Evolutionary conservation across 2,888 invertebrate genomes (phyloP).

Genomic region (Tiliacea citrago): DNA sequence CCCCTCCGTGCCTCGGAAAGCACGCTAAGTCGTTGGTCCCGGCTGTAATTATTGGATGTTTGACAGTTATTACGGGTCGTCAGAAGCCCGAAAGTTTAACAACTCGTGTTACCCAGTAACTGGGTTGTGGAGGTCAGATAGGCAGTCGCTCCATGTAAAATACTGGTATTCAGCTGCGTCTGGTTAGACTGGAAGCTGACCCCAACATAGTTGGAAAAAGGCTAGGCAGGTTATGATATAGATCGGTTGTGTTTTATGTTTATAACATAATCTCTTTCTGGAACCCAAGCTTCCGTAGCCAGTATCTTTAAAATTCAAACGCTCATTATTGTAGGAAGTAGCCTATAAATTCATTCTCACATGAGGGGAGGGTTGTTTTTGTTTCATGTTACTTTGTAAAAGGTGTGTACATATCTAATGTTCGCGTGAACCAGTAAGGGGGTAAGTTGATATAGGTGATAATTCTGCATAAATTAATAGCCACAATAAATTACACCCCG

Average conservation of each 20-base stretch:
- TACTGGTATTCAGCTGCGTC: too few species aligned
- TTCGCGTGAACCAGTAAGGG: background rate
- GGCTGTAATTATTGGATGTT: too few species aligned
- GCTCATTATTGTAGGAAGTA: conserved; percentile 56
- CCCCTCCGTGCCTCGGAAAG: too few species aligned
- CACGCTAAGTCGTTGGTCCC: too few species aligned
- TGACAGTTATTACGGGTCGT: too few species aligned
- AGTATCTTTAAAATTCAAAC: conserved; percentile 63
- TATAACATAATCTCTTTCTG: background rate
- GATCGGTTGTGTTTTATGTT: background rate
- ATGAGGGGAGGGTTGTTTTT: conserved; percentile 32
- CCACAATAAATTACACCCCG: background rate
- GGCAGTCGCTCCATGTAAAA: too few species aligned
- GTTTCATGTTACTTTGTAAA: conserved; percentile 40
- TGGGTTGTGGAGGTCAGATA: too few species aligned
- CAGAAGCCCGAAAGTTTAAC: too few species aligned
- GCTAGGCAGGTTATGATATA: too few species aligned
- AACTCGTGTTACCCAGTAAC: too few species aligned
- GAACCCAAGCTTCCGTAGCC: conserved; percentile 6
- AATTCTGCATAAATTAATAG: conserved; percentile 5
- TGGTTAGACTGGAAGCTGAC: too few species aligned
- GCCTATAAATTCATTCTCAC: conserved; percentile 50
- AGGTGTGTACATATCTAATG: conserved; percentile 36
- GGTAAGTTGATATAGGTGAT: conserved; percentile 25
- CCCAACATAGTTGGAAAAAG: too few species aligned